Evolutionary conservation across 2,888 invertebrate species (phyloP), one percentile per base, ranked within the genome.

Genomic region (Ariolimax columbianus): DNA sequence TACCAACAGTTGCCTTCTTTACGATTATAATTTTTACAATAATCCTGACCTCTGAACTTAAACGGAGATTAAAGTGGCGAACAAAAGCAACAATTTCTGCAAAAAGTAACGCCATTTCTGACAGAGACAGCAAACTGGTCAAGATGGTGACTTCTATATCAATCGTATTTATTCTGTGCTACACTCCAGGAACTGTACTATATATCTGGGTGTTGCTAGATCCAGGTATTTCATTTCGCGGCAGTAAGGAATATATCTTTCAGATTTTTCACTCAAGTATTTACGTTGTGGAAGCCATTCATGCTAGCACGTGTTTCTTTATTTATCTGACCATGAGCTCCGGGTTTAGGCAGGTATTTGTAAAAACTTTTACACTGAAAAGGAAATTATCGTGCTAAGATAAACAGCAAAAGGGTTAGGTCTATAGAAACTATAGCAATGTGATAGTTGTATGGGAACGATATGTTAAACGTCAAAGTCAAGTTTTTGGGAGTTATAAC

Each of bases 181-280:
- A 82, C 40, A 47, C 47, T 0, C 72, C 82, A 23, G 82, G 72
- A 19, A 82, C 82, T 23, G 38, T 51, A 11, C 36, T 82, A 11
- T 72, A 73, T 40, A 17, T 73, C 7, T 82, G 82, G 82, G 55
- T 82, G 73, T 9, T 82, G 51, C 9, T 82, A 23, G 82, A 82
- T 33, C 6, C 51, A 4, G 38, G 51, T 2, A 19, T 82, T 7
- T 33, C 55, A 33, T 33, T 82, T 33, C 55, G 59, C 51, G 72
- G 72, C 9, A 14, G 19, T n/a, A 17, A 72, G 9, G n/a, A n/a
- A 33, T n/a, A 72, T 7, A 7, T 51, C 11, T 72, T 72, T 23
- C 6, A 43, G 0, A 19, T 59, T 0, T 38, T 47, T n/a, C 30
- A 33, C 11, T 70, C 82, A 1, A 40, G 19, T 38, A 0, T 82